Base-by-base conservation (phyloP, 2,888 invertebrate genomes). In the Papilio gigon region DNA sequence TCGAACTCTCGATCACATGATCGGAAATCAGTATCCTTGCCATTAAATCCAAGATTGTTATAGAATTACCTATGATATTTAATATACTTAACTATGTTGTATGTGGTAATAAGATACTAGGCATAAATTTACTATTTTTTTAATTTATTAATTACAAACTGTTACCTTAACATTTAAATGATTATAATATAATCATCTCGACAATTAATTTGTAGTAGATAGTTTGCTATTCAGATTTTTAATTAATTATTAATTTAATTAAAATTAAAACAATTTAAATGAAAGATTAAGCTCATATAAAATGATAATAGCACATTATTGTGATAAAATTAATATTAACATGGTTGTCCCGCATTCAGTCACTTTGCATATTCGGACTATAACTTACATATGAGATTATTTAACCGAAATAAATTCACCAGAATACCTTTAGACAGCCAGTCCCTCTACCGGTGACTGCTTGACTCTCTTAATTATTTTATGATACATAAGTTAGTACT, bases 281-380 rank as follows among this genome's bases (percentile, higher is more conserved):
- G 25, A 60, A 27, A 27, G 60, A 66, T 65, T 42, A 60, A 58
- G 64, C 30, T 30, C 65, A 68, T 71, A 67, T 65, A 61, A 62
- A 69, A 70, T 70, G 70, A 59, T 70, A 71, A 73, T 67, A 50
- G 42, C 58, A 33, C 50, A 40, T 72, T 67, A 47, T 27, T 62
- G 25, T 61, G 72, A 74, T 73, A 72, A 72, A 67, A 58, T 62
- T 56, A 70, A 71, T 72, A 72, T 72, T 73, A 69, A 74, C 71
- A 71, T 67, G 65, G 50, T 50, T 50, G 40, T 50, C 67, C 50
- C 25, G 64, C 27, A 25, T 71, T 60, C 47, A 33, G 25, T 37
- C n/a, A 9, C 17, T 60, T 60, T 50, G 35, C 66, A 66, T 66
- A 66, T 66, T 60, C 25, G 30, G 40, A 42, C 58, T 56, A 68